Evolutionary conservation across 2,888 invertebrate species (phyloP).

Genomic region (Harpalus rufipes): DNA sequence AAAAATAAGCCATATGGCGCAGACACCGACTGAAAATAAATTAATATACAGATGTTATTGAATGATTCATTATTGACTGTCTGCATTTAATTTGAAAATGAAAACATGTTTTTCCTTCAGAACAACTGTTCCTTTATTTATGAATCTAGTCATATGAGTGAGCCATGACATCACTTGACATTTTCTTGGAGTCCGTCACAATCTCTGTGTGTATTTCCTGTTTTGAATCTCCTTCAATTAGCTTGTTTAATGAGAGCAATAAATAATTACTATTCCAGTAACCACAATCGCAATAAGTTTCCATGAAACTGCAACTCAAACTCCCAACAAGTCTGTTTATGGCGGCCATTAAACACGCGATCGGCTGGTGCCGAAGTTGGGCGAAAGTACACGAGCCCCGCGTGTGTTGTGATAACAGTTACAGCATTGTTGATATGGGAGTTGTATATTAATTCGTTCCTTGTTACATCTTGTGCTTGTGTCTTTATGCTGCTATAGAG

Average conservation of each 20-base stretch:
- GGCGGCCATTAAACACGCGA: slow-evolving; percentile 42
- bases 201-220: slow-evolving; percentile 17
- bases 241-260: not conserved
- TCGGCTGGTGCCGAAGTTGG: slow-evolving; percentile 42
- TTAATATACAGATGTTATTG: no score
- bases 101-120: not conserved
- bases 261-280: slow-evolving; percentile 19
- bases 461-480: slow-evolving; percentile 48
- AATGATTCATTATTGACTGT: not conserved
- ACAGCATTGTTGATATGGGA: slow-evolving; percentile 65
- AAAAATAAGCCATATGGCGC: no score
- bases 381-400: slow-evolving; percentile 41
- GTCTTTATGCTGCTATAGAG: slow-evolving; percentile 53
- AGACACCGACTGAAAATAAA: no score
- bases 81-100: not conserved
- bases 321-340: slow-evolving; percentile 9
- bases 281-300: slow-evolving; percentile 33
- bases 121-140: not conserved
- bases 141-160: not conserved
- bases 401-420: slow-evolving; percentile 61
- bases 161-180: not conserved
- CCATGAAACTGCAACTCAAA: slow-evolving; percentile 44
- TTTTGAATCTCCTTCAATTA: slow-evolving; percentile 30
- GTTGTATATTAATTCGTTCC: slow-evolving; percentile 65
- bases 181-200: not conserved